A percentile compares a stretch with the other conserved stretches of the same genome.
Evolutionary conservation across 2,888 invertebrate genomes (phyloP).

Genomic region (Phortica magna): DNA sequence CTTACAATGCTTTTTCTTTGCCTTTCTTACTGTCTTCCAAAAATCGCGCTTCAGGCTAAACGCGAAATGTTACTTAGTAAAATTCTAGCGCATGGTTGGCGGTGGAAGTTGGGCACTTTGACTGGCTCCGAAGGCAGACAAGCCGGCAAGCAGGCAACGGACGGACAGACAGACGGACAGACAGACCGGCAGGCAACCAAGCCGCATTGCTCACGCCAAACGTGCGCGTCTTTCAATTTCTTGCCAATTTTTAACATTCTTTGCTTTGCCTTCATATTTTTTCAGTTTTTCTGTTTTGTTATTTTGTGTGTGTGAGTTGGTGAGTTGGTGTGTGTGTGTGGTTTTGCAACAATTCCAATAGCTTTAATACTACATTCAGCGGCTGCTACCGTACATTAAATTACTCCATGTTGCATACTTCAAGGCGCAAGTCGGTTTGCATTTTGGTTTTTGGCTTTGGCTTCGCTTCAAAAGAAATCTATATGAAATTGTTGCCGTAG

Average conservation of each 20-base stretch:
- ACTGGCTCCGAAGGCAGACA: slow-evolving; percentile 54
- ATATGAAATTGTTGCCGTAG: background rate
- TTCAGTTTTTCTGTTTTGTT: slow-evolving; percentile 31
- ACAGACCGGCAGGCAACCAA: slow-evolving; percentile 28
- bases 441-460: background rate
- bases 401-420: slow-evolving; percentile 55
- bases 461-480: background rate
- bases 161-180: slow-evolving; percentile 34
- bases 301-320: slow-evolving; percentile 33
- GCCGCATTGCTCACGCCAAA: slow-evolving; percentile 16
- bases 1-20: slow-evolving; percentile 15
- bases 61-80: slow-evolving; percentile 57
- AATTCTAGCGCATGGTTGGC: background rate
- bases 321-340: slow-evolving; percentile 52
- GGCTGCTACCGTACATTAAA: slow-evolving; percentile 62
- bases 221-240: slow-evolving; percentile 60
- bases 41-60: slow-evolving; percentile 63
- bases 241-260: slow-evolving; percentile 24
- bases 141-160: slow-evolving; percentile 15
- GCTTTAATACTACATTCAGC: slow-evolving; percentile 55
- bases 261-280: background rate
- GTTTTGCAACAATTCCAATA: slow-evolving; percentile 59
- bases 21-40: background rate
- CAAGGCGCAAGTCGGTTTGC: slow-evolving; percentile 11
- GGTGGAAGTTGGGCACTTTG: slow-evolving; percentile 49